phyloP scores from a whole-genome alignment of 2,113 vertebrate species.

The Lepus timidus region DNA sequence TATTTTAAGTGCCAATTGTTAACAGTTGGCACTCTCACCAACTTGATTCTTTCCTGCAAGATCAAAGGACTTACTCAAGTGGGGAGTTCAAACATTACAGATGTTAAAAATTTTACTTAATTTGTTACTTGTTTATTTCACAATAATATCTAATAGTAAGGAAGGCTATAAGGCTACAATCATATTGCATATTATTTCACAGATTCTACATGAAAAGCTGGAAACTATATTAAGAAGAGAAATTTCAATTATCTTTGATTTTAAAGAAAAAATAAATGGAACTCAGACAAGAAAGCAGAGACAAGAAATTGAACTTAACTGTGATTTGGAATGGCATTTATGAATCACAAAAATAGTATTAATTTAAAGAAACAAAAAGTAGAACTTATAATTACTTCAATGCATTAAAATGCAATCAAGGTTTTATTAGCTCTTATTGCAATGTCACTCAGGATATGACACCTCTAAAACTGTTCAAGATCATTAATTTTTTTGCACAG shows the following conservation, averaged over 20 bases:
- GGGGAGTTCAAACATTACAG: not conserved
- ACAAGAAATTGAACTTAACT: constrained; percentile 47
- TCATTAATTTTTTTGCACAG: constrained; percentile 49
- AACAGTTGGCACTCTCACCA: constrained; percentile 46
- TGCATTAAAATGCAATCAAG: constrained; percentile 48
- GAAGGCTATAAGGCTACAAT: not conserved
- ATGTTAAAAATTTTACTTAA: not conserved
- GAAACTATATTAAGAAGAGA: not conserved
- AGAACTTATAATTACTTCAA: constrained; percentile 46
- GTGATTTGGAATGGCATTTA: constrained; percentile 43
- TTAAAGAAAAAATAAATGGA: constrained; percentile 40
- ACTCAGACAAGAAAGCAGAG: not conserved
- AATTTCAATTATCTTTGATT: constrained; percentile 2
- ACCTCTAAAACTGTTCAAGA: constrained; percentile 32
- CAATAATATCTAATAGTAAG: not conserved
- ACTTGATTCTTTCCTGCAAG: constrained; percentile 62
- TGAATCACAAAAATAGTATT: not conserved
- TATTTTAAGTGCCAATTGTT: constrained; percentile 78
- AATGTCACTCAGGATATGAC: constrained; percentile 55
- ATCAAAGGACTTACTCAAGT: constrained; percentile 38
- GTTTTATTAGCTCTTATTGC: constrained; percentile 18
- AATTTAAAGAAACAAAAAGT: constrained; percentile 49
- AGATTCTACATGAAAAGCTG: not conserved
- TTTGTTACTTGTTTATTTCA: constrained; percentile 6
- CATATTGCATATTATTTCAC: not conserved